Base-by-base conservation (phyloP, 2,113 vertebrate genomes). In the Heterochromis multidens region DNA sequence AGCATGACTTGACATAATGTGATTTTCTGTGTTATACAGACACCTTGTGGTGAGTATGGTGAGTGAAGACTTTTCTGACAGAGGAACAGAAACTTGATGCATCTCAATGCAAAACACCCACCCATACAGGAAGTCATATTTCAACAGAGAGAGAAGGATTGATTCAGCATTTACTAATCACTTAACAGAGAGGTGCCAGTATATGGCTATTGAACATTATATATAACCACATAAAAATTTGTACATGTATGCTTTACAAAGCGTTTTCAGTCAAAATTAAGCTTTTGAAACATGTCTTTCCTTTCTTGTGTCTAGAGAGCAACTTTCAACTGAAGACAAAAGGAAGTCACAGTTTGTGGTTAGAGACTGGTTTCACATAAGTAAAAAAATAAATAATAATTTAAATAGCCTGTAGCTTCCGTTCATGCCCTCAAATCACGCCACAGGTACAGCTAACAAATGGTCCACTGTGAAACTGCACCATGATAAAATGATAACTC, bases 21-120 rank as follows among this genome's bases (percentile, higher is more conserved):
- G 33, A 57, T 79, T 70, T 79, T 49, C 17, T 72, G 63, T 31
- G n/a, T 23, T 46, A 72, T 60, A 72, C 37, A 60, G 83, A 80
- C 83, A 37, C 77, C 83, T 74, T 62, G 29, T 85, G 83, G 77
- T 74, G 43, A 29, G 27, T 4, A 37, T 25, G 0, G 35, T 46
- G 19, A 63, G 13, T 52, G 25, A 62, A 21, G 63, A 27, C 6
- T 21, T 72, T 8, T 2, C 5, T 7, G 52, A 4, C 7, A 12
- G 10, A 57, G 58, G 46, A 85, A 80, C 19, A 62, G 25, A 76
- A 80, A 80, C 67, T 5, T 31, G 23, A 25, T 33, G 35, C 35
- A 25, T 31, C 16, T 46, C 2, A 5, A 7, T 31, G 33, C 35
- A 25, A 3, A 19, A 57, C 65, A 43, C 2, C 29, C 52, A 62